phyloP scores from a whole-genome alignment of 2,888 invertebrate species.

The Leistus spinibarbis region DNA sequence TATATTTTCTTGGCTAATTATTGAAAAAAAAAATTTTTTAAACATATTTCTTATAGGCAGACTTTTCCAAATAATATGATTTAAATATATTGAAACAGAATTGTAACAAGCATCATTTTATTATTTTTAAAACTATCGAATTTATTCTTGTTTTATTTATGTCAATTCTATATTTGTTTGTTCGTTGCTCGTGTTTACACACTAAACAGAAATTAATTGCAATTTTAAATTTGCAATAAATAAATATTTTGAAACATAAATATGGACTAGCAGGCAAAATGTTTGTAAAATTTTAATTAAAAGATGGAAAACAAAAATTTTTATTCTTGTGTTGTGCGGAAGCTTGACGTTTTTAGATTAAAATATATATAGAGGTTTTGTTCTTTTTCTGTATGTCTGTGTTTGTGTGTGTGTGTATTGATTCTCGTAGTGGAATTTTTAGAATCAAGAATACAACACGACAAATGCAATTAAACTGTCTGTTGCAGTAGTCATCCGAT shows the following conservation, averaged over 20 bases:
- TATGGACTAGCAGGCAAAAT: not conserved
- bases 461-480: not conserved
- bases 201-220: not conserved
- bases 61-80: no score
- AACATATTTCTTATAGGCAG: no score
- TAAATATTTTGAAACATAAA: no score
- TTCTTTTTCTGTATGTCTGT: no score
- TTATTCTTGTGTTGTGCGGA: not conserved
- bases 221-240: not conserved
- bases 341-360: not conserved
- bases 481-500: not conserved
- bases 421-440: not conserved
- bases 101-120: no score
- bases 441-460: not conserved
- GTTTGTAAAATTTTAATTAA: not conserved
- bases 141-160: no score
- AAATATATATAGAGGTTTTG: not conserved
- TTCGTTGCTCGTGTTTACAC: no score
- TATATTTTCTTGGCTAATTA: no score
- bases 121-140: no score
- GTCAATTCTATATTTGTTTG: no score
- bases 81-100: no score
- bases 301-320: not conserved
- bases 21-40: no score
- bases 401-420: not conserved